phyloP scores from a whole-genome alignment of 2,797 vertebrate species.

The Sebastes steindachneri region DNA sequence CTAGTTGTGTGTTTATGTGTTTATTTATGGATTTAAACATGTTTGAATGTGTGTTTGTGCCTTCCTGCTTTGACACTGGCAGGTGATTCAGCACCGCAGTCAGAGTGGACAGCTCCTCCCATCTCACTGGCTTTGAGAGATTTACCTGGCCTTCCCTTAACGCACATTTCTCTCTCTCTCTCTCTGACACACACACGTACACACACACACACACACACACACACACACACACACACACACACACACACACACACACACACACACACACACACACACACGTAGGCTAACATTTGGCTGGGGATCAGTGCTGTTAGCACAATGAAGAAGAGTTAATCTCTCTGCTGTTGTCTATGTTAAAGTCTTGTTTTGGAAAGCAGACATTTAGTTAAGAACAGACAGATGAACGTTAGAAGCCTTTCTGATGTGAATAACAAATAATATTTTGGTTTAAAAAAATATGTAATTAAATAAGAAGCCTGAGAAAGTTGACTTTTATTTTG shows the following conservation, averaged over 20 bases:
- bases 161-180: background rate
- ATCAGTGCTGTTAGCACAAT: background rate
- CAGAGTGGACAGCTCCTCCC: constrained; percentile 67
- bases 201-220: background rate
- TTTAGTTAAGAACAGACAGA: background rate
- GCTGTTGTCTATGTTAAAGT: background rate
- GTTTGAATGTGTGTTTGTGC: background rate
- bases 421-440: background rate
- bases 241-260: background rate
- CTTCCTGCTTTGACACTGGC: constrained; percentile 3
- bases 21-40: background rate
- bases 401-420: background rate
- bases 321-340: background rate
- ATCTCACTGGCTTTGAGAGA: background rate
- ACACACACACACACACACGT: background rate
- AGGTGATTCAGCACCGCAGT: constrained; percentile 71
- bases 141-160: background rate
- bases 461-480: background rate
- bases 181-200: background rate
- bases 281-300: background rate
- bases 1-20: background rate
- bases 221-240: background rate
- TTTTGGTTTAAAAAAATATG: background rate
- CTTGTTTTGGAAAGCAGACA: background rate
- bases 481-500: background rate